A percentile compares a stretch with the other conserved stretches of the same genome.
Conservation (phyloP, 1,140 invertebrate species). For the Metopolophium dirhodum region DNA sequence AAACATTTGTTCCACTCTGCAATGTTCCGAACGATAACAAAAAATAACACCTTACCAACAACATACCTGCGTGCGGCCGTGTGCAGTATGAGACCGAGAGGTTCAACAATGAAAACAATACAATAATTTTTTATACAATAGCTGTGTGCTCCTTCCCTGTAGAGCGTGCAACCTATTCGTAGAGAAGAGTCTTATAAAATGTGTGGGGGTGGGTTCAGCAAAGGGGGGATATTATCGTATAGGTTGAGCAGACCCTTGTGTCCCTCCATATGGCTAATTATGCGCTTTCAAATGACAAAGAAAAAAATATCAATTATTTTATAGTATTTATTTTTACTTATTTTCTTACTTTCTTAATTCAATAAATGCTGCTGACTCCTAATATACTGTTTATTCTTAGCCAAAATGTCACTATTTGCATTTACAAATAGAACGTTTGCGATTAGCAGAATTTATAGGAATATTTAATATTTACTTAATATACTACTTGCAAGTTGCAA, state of each 20-base stretch:
- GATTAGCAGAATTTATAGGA: no score
- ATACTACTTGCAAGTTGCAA: neutral
- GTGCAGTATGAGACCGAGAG: neutral
- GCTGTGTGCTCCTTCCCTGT: neutral
- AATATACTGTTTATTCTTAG: no score
- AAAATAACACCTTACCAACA: neutral
- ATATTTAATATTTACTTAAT: neutral
- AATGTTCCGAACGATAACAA: neutral
- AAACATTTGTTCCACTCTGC: neutral
- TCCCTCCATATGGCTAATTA: neutral
- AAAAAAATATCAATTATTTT: neutral
- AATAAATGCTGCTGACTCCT: no score
- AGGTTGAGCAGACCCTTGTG: neutral
- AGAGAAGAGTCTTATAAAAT: neutral
- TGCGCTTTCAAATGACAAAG: neutral
- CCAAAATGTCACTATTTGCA: no score
- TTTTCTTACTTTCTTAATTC: no score
- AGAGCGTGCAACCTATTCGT: neutral
- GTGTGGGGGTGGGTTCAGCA: neutral
- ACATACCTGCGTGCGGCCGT: neutral
- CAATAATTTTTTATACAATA: neutral
- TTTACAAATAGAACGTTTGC: no score
- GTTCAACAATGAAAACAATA: neutral
- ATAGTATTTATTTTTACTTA: neutral
- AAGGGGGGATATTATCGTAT: neutral